Evolutionary conservation across 2,113 vertebrate genomes (phyloP), one percentile per base, ranked within the genome.

Genomic region (Neopipo cinnamomea): DNA sequence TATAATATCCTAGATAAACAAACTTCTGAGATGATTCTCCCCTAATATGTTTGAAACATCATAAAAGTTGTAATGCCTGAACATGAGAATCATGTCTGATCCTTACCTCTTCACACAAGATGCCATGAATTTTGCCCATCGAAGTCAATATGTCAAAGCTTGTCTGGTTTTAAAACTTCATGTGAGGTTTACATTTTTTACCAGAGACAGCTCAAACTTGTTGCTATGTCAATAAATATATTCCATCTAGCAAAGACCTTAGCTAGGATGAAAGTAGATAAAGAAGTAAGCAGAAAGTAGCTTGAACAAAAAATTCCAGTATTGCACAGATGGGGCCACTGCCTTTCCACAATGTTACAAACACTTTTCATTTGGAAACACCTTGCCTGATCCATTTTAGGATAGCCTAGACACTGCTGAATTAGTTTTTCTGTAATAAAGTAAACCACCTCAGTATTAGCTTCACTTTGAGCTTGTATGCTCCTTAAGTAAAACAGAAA

Each of bases 91-190:
- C 22, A 49, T 19, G 19, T n/a, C 22, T 83, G 37, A 61, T 37
- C 39, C 8, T 9, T 30, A 17, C 10, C 33, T 73, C 85, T 89
- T 73, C 61, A 93, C 27, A 90, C 41, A 85, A 58, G 50, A 66
- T 47, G 37, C 11, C 31, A 84, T 31, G 14, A 14, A 59, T 55
- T 96, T 93, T 91, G 30, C 44, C 39, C 74, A 61, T 61, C 81
- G 5, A 77, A 87, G 63, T 78, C 61, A 89, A 9, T 76, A 89
- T 66, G 87, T 95, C 50, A 55, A 97, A 93, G 46, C 33, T 52
- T 41, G 6, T 58, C 37, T 50, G 22, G 25, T 90, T 95, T 96
- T 96, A 97, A 92, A 95, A 86, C 82, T 85, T 89, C 84, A 92
- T 73, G 88, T 91, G 47, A 62, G 28, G 19, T 65, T 33, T 63